Conservation (phyloP, 2,888 invertebrate species). For the Notodromas monacha region DNA sequence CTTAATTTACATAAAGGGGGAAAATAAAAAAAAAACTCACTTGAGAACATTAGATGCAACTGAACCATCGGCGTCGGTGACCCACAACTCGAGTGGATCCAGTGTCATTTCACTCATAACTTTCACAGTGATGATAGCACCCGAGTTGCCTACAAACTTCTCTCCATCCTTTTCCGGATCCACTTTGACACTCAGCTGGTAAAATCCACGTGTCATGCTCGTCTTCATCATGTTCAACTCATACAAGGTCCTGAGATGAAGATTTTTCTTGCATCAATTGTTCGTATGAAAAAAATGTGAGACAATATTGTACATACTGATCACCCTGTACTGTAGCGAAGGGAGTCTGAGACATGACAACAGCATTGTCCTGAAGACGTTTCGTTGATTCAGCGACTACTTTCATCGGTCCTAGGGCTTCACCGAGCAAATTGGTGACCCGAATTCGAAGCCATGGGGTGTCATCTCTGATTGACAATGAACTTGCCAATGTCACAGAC, state of each 20-base stretch:
- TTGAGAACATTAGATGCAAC: conserved; percentile 37
- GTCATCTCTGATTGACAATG: too few relatives aligned
- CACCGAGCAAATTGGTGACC: conserved; percentile 18
- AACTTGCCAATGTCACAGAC: conserved; percentile 1
- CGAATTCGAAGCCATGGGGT: conserved; percentile 13
- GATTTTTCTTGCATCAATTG: too few relatives aligned
- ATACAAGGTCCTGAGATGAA: too few relatives aligned
- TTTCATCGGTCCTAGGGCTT: conserved; percentile 24
- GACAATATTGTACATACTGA: too few relatives aligned
- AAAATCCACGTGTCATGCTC: conserved; percentile 50
- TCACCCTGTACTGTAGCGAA: too few relatives aligned
- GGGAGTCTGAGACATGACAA: conserved; percentile 27
- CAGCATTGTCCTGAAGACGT: conserved; percentile 33
- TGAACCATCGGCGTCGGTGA: conserved; percentile 63
- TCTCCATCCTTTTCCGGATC: conserved; percentile 21
- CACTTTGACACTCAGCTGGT: conserved; percentile 41
- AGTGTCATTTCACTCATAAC: conserved; percentile 42
- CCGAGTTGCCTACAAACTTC: neutral
- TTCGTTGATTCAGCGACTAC: conserved; percentile 43
- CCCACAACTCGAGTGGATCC: conserved; percentile 44
- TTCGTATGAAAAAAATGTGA: too few relatives aligned
- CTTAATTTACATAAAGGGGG: too few relatives aligned
- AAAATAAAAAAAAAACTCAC: conserved; percentile 16
- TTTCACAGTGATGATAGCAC: too few relatives aligned
- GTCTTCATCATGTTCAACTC: conserved; percentile 37